Percentiles rank a stretch among this genome's conserved stretches.
phyloP scores from a whole-genome alignment of 2,888 invertebrate species.

The Rhogogaster chlorosoma region DNA sequence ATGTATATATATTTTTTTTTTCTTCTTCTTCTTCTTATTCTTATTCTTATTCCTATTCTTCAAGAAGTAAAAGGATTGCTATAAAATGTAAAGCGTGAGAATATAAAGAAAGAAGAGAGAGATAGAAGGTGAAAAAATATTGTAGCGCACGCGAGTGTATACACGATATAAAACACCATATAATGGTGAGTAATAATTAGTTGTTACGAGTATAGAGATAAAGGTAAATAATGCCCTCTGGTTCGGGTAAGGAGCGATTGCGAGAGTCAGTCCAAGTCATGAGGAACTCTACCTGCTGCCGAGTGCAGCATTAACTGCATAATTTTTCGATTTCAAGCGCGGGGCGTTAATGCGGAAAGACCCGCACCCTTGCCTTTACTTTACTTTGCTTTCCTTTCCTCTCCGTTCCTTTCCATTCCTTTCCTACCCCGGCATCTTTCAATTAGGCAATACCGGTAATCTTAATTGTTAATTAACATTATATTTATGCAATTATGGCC shows the following conservation, averaged over 20 bases:
- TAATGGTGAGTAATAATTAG: conserved; percentile 16
- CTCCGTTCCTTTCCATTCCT: conserved; percentile 13
- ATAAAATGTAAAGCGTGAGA: neutral
- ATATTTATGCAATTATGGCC: conserved; percentile 75
- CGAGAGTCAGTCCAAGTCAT: conserved; percentile 23
- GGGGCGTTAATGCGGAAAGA: conserved; percentile 64
- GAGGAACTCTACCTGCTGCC: neutral
- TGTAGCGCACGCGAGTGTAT: neutral
- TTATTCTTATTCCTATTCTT: neutral
- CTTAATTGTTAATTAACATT: conserved; percentile 76
- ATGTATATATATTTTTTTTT: too few species aligned
- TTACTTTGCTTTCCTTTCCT: conserved; percentile 27
- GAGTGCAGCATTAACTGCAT: conserved; percentile 61
- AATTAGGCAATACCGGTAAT: conserved; percentile 73
- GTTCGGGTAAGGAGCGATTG: neutral
- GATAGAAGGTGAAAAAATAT: neutral
- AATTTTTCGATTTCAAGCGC: conserved; percentile 70
- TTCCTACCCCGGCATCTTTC: conserved; percentile 60
- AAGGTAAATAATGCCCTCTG: conserved; percentile 33
- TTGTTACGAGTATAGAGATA: conserved; percentile 8
- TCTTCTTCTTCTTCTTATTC: neutral
- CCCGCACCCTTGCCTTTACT: conserved; percentile 38
- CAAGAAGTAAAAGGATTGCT: neutral
- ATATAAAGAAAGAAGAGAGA: neutral
- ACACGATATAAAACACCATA: neutral